These are phyloP conservation scores for Synaphobranchus kaupii DNA, from an alignment of 2,797 vertebrate genomes.

Conservation along the genomic window DNA sequence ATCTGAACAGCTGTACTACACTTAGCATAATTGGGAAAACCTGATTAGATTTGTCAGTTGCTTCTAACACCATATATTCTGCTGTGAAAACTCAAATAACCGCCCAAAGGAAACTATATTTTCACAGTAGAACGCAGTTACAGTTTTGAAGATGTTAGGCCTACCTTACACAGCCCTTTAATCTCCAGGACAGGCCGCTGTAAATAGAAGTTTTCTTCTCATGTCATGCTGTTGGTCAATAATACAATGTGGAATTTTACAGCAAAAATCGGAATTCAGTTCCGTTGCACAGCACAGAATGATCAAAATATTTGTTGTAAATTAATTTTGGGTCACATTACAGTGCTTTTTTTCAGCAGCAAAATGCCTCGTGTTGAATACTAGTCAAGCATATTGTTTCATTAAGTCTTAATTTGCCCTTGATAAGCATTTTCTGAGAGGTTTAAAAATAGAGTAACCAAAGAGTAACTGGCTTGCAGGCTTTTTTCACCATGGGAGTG, in stretches of 20 bases:
- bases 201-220: background rate
- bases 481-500: slow-evolving; percentile 33
- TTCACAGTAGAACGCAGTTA: background rate
- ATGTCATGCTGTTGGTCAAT: background rate
- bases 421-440: slow-evolving; percentile 8
- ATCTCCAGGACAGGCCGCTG: background rate
- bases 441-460: slow-evolving; percentile 33
- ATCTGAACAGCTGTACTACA: too few relatives aligned
- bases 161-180: background rate
- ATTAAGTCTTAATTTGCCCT: slow-evolving; percentile 14
- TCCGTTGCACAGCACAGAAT: background rate
- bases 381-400: background rate
- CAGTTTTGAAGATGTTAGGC: background rate
- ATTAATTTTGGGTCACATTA: background rate
- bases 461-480: slow-evolving; percentile 42
- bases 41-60: too few relatives aligned
- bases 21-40: too few relatives aligned
- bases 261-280: background rate
- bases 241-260: background rate
- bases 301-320: background rate
- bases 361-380: background rate
- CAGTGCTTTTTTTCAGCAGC: background rate
- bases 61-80: background rate
- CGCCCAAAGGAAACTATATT: background rate
- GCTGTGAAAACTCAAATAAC: background rate